Conservation (phyloP, 2,888 invertebrate species). For the Epinotia demarniana region DNA sequence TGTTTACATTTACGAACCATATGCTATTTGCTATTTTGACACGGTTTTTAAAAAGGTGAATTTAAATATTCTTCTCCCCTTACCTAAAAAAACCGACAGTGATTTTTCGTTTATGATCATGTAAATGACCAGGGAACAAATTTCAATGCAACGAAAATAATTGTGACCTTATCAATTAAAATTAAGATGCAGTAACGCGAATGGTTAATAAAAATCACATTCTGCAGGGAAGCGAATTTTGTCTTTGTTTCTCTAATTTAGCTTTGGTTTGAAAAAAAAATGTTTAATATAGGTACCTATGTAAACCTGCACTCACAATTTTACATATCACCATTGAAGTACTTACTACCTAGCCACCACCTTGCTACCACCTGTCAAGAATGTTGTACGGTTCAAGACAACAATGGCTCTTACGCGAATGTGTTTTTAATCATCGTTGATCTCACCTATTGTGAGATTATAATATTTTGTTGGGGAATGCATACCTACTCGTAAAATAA, state of each 20-base stretch:
- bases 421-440: not conserved
- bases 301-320: too few species aligned
- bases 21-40: not conserved
- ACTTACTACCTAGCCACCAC: too few species aligned
- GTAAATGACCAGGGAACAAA: not conserved
- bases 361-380: too few species aligned
- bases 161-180: not conserved
- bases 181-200: not conserved
- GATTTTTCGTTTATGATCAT: not conserved
- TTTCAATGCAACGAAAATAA: not conserved
- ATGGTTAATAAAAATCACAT: not conserved
- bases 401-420: constrained; percentile 1
- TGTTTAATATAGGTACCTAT: not conserved
- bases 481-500: not conserved
- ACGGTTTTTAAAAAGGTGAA: not conserved
- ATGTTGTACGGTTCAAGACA: too few species aligned
- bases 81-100: not conserved
- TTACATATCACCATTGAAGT: too few species aligned
- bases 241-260: not conserved
- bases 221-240: not conserved
- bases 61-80: not conserved
- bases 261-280: not conserved
- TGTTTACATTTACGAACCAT: not conserved
- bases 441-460: not conserved
- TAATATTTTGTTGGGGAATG: not conserved